Evolutionary conservation across 2,888 invertebrate species (phyloP).

Genomic region (Drosophila kambysellisi): DNA sequence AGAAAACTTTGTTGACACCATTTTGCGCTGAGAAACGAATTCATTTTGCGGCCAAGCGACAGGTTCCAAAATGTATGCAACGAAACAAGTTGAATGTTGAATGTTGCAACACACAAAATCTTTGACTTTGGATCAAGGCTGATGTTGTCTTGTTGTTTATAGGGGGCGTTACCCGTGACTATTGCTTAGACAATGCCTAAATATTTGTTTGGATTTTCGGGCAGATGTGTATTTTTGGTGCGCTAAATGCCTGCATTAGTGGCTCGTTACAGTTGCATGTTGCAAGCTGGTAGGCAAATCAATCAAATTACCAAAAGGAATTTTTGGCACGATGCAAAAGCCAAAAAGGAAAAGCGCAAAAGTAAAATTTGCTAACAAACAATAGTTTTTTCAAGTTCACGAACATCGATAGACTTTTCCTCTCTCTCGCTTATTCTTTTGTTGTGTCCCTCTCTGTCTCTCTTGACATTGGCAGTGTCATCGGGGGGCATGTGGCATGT

Average conservation of each 20-base stretch:
- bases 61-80: conserved; percentile 32
- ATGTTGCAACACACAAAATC: conserved; percentile 9
- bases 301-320: conserved; percentile 71
- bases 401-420: conserved; percentile 34
- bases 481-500: conserved; percentile 67
- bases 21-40: conserved; percentile 33
- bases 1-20: conserved; percentile 59
- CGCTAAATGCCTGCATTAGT: conserved; percentile 76
- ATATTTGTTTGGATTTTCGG: conserved; percentile 3
- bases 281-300: conserved; percentile 65
- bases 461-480: conserved; percentile 43
- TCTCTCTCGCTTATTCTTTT: conserved; percentile 10
- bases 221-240: conserved; percentile 37
- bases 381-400: conserved; percentile 66
- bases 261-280: conserved; percentile 79
- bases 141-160: conserved; percentile 41
- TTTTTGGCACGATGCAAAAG: conserved; percentile 48
- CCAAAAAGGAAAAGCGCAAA: conserved; percentile 27
- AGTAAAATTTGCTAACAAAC: conserved; percentile 35
- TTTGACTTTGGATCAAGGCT: conserved; percentile 5
- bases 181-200: conserved; percentile 19
- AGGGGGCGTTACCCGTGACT: conserved; percentile 32
- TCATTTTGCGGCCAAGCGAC: conserved; percentile 55
- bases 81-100: conserved; percentile 20
- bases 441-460: background rate